These are phyloP conservation scores for Geopemphigus sp. DNA, from an alignment of 1,140 invertebrate genomes.

Conservation along the genomic window DNA sequence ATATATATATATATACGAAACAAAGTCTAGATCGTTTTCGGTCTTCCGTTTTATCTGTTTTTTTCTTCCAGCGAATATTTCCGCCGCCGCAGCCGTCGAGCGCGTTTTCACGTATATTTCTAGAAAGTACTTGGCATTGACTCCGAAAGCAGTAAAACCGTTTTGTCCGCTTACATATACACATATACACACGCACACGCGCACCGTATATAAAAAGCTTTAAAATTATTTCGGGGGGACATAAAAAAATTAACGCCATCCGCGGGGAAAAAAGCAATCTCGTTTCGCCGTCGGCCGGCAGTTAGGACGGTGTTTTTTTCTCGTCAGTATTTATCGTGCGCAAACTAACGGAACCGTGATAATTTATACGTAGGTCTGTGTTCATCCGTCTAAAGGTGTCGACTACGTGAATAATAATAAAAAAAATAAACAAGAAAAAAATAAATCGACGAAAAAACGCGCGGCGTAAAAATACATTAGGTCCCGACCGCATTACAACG, in stretches of 20 bases:
- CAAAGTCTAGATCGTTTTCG: too few species aligned
- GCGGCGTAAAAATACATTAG: constrained; percentile 28
- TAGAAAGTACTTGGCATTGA: too few species aligned
- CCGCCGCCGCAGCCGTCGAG: too few species aligned
- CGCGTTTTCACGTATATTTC: too few species aligned
- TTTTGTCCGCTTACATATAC: neutral
- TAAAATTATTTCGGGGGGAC: neutral
- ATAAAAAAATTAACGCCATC: constrained; percentile 13
- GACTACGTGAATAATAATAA: constrained; percentile 29
- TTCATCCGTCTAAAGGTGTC: constrained; percentile 4
- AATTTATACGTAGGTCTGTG: neutral
- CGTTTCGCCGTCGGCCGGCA: neutral
- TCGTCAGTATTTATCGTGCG: constrained; percentile 2
- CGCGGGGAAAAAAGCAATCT: constrained; percentile 7
- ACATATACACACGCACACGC: too few species aligned
- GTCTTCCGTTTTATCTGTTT: too few species aligned
- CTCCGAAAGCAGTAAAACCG: neutral
- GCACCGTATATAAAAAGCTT: neutral
- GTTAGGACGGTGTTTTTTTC: neutral
- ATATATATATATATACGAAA: too few species aligned
- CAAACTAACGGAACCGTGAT: constrained; percentile 11
- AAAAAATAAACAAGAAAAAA: too few species aligned
- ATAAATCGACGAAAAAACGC: constrained; percentile 12
- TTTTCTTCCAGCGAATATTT: too few species aligned
- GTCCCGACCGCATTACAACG: constrained; percentile 21